phyloP scores from a whole-genome alignment of 2,888 invertebrate species.

The Globia sparganii region DNA sequence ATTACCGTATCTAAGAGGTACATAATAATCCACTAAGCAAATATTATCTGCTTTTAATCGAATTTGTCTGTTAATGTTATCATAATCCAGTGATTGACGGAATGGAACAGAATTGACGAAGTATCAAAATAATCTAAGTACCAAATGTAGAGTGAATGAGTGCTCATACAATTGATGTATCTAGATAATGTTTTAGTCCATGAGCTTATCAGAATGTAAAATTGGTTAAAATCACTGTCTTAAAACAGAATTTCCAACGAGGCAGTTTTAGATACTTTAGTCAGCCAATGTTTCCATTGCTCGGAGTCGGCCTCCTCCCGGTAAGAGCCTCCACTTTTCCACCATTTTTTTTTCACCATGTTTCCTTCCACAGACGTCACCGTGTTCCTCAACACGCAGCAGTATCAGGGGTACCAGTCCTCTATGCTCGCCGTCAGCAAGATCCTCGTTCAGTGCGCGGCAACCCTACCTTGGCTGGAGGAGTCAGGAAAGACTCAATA shows the following conservation, averaged over 20 bases:
- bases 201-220: conserved; percentile 2
- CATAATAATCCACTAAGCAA: background rate
- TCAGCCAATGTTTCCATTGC: background rate
- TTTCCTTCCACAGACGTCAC: conserved; percentile 91
- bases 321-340: background rate
- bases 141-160: background rate
- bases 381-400: conserved; percentile 93
- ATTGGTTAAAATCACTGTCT: background rate
- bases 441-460: conserved; percentile 95
- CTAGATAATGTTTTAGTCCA: background rate
- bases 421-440: conserved; percentile 91
- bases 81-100: conserved; percentile 25
- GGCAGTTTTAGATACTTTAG: background rate
- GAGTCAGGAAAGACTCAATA: conserved; percentile 95
- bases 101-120: background rate
- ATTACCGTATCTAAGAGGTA: conserved; percentile 22
- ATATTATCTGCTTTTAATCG: conserved; percentile 1
- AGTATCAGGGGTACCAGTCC: conserved; percentile 93
- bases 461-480: conserved; percentile 98
- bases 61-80: conserved; percentile 10
- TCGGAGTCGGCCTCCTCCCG: background rate
- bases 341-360: background rate
- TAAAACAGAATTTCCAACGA: background rate
- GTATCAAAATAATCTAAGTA: background rate
- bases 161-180: conserved; percentile 14